A percentile compares a stretch with the other conserved stretches of the same genome.
Evolutionary conservation across 2,888 invertebrate genomes (phyloP).

Genomic region (Dicycla oo): DNA sequence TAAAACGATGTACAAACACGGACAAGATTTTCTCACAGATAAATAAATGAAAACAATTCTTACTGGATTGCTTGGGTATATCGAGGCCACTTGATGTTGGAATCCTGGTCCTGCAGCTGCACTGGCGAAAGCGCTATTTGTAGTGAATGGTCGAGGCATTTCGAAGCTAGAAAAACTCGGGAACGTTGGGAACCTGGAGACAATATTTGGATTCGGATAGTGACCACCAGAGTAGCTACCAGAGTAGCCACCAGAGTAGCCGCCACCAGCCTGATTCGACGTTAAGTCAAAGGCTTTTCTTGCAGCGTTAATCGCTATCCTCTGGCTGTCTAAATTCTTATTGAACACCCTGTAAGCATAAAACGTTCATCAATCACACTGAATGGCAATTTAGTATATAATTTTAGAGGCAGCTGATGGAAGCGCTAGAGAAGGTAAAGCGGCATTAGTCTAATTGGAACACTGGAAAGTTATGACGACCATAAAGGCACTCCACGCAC

Average conservation of each 20-base stretch:
- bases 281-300: slow-evolving; percentile 84
- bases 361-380: slow-evolving; percentile 61
- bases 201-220: slow-evolving; percentile 74
- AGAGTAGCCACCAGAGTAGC: slow-evolving; percentile 58
- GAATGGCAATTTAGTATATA: slow-evolving; percentile 43
- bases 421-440: slow-evolving; percentile 57
- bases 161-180: slow-evolving; percentile 46
- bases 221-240: slow-evolving; percentile 43
- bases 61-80: slow-evolving; percentile 92
- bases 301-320: slow-evolving; percentile 81
- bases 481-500: slow-evolving; percentile 19
- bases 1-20: slow-evolving; percentile 34
- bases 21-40: slow-evolving; percentile 38
- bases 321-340: slow-evolving; percentile 79
- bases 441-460: slow-evolving; percentile 45
- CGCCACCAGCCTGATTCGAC: slow-evolving; percentile 78
- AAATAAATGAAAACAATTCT: slow-evolving; percentile 61
- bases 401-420: slow-evolving; percentile 38
- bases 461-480: slow-evolving; percentile 55
- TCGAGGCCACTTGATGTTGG: slow-evolving; percentile 89
- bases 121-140: slow-evolving; percentile 87
- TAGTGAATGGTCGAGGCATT: slow-evolving; percentile 60
- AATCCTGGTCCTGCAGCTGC: slow-evolving; percentile 89
- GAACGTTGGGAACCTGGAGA: slow-evolving; percentile 75
- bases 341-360: slow-evolving; percentile 81